Conservation (phyloP, 1,140 invertebrate species). For the Camponotus floridanus region DNA sequence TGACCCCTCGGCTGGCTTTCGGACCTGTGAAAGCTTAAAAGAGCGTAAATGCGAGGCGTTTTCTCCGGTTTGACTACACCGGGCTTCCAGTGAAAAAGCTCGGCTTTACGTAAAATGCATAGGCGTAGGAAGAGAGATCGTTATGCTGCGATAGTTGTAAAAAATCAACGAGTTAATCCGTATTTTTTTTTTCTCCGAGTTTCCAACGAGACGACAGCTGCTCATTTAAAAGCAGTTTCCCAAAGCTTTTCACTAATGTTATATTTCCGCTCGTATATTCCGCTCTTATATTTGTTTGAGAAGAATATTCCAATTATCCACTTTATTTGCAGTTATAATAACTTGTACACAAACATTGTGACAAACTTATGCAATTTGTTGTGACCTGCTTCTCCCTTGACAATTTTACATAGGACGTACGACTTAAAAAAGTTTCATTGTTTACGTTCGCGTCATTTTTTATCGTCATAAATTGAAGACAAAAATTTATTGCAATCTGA, state of each 20-base stretch:
- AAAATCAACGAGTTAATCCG: constrained; percentile 1
- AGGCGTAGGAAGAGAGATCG: neutral
- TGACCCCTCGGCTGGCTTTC: constrained; percentile 9
- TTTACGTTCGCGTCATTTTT: neutral
- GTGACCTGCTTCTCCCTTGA: too few species aligned
- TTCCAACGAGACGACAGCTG: neutral
- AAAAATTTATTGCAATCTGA: neutral
- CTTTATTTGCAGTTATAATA: neutral
- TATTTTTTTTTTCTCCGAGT: neutral
- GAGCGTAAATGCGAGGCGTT: neutral
- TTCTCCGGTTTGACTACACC: neutral
- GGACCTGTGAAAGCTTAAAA: constrained; percentile 22
- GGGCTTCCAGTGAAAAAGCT: neutral
- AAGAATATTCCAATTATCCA: constrained; percentile 4
- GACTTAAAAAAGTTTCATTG: neutral
- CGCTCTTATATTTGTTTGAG: neutral
- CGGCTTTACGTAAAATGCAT: constrained; percentile 23
- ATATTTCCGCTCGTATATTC: neutral
- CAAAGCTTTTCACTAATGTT: neutral
- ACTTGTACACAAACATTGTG: neutral
- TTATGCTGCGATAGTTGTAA: neutral
- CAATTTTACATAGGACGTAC: too few species aligned
- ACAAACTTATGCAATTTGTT: neutral
- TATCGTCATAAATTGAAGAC: neutral
- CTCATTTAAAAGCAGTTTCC: constrained; percentile 2